Evolutionary conservation across 2,113 vertebrate genomes (phyloP).

Genomic region (Varanus komodoensis): DNA sequence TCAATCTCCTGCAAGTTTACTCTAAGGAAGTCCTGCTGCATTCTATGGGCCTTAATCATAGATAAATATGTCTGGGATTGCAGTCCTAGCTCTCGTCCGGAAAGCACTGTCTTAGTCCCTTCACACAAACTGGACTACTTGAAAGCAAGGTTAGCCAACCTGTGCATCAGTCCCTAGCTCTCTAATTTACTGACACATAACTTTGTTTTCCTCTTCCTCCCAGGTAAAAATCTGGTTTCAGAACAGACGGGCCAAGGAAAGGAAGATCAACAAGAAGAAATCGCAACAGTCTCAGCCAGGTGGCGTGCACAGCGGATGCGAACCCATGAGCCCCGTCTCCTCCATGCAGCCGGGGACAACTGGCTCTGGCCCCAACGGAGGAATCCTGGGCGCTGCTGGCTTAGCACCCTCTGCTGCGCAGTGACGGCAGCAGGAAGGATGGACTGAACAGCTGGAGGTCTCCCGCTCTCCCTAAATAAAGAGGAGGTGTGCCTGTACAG

Average conservation of each 20-base stretch:
- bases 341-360: constrained; percentile 70
- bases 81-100: neutral
- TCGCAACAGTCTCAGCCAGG: constrained; percentile 78
- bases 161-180: neutral
- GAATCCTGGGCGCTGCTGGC: constrained; percentile 64
- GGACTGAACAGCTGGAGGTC: neutral
- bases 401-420: constrained; percentile 59
- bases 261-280: constrained; percentile 86
- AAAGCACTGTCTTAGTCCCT: neutral
- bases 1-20: neutral
- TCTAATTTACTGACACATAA: neutral
- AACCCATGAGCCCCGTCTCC: constrained; percentile 76
- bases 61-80: neutral
- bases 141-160: neutral
- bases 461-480: constrained; percentile 31
- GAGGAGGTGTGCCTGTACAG: neutral
- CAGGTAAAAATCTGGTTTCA: constrained; percentile 89
- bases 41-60: neutral
- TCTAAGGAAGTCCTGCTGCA: neutral
- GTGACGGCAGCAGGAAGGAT: constrained; percentile 35
- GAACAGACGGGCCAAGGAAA: constrained; percentile 83
- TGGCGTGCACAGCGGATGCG: constrained; percentile 57
- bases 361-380: constrained; percentile 49
- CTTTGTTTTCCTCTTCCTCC: neutral
- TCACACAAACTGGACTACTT: neutral